Evolutionary conservation across 35 echinoderm and acorn worm genomes (phyloP).

Genomic region (Lytechinus variegatus): DNA sequence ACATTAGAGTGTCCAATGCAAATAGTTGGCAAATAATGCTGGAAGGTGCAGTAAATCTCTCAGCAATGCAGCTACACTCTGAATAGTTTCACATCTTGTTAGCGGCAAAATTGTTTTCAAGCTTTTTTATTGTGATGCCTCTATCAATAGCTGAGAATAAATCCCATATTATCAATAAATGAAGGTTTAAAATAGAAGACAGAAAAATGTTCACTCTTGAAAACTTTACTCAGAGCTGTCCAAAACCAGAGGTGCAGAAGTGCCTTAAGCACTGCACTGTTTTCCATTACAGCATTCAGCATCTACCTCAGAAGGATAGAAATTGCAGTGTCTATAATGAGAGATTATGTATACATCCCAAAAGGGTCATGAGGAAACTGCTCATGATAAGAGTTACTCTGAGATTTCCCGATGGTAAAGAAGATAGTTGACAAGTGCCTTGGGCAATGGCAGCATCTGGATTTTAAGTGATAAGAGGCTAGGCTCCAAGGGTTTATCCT

Average conservation of each 20-base stretch:
- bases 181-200: too few relatives aligned
- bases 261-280: neutral
- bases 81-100: too few relatives aligned
- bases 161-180: too few relatives aligned
- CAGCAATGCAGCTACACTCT: too few relatives aligned
- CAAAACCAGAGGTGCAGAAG: too few relatives aligned
- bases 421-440: constrained; percentile 74
- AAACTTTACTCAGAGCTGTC: too few relatives aligned
- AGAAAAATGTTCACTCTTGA: too few relatives aligned
- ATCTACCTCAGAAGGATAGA: neutral
- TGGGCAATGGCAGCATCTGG: constrained; percentile 77
- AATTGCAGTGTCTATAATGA: neutral
- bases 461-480: constrained; percentile 88
- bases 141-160: too few relatives aligned
- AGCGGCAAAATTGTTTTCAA: too few relatives aligned
- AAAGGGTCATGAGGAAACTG: neutral
- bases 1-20: neutral
- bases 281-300: neutral
- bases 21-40: too few relatives aligned
- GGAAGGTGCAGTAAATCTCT: too few relatives aligned
- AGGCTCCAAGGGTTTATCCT: constrained; percentile 57
- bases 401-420: constrained; percentile 80
- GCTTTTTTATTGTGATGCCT: too few relatives aligned
- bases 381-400: neutral
- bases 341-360: neutral